A percentile compares a stretch with the other conserved stretches of the same genome.
phyloP scores from a whole-genome alignment of 2,113 vertebrate species.

The Tetrao urogallus region DNA sequence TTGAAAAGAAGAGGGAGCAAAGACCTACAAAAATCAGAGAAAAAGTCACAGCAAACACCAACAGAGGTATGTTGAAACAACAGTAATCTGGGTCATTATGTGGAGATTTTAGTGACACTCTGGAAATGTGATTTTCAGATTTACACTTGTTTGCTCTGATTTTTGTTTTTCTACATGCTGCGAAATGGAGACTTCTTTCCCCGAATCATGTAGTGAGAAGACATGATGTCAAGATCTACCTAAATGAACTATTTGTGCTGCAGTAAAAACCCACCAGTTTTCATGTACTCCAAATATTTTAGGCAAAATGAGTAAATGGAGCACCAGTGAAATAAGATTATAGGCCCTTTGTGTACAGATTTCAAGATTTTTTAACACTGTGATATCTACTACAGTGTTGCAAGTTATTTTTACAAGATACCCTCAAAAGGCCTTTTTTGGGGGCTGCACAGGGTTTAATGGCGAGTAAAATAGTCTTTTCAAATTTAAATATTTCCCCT shows the following conservation, averaged over 20 bases:
- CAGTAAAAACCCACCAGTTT: background rate
- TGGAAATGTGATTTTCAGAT: background rate
- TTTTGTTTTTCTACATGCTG: background rate
- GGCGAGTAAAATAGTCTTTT: background rate
- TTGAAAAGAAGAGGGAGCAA: slow-evolving; percentile 96
- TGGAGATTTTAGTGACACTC: background rate
- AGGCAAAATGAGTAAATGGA: background rate
- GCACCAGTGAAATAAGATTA: background rate
- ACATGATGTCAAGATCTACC: background rate
- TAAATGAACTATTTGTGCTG: background rate
- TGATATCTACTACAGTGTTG: background rate
- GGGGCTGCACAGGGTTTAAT: background rate
- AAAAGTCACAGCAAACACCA: slow-evolving; percentile 88
- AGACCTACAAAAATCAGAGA: slow-evolving; percentile 91
- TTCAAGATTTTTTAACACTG: background rate
- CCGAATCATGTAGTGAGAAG: background rate
- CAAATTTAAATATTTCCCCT: background rate
- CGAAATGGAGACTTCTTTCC: background rate
- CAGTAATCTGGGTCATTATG: background rate
- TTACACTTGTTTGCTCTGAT: background rate
- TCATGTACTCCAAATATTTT: background rate
- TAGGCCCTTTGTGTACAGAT: background rate
- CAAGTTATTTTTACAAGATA: background rate
- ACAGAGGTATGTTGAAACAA: slow-evolving; percentile 83
- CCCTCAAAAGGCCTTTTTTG: background rate